phyloP scores from a whole-genome alignment of 1,140 invertebrate genomes.

The Lucilia sericata region DNA sequence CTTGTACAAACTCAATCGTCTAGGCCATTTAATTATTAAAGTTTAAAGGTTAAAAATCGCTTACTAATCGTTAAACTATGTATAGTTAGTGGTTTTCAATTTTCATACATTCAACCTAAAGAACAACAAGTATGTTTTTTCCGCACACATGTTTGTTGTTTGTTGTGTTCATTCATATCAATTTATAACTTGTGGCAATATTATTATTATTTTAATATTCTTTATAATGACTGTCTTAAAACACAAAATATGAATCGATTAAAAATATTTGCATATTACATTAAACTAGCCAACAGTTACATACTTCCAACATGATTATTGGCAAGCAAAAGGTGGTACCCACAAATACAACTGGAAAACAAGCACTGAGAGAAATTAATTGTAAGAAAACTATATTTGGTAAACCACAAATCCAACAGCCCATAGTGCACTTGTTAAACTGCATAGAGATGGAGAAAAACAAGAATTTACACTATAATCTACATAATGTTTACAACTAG shows the following conservation, averaged over 20 bases:
- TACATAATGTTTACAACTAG: neutral
- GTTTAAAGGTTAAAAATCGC: no score
- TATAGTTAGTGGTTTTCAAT: no score
- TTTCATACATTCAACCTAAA: no score
- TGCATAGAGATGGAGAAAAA: neutral
- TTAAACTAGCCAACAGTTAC: constrained; percentile 27
- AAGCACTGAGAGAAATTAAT: constrained; percentile 10
- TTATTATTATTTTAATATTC: neutral
- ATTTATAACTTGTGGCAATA: neutral
- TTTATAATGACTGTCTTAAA: neutral
- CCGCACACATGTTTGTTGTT: no score
- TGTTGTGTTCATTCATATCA: no score
- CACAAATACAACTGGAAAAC: neutral
- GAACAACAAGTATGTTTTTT: no score
- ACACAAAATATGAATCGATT: constrained; percentile 32
- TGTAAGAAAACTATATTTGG: no score
- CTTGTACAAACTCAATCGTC: no score
- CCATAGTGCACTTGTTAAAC: neutral
- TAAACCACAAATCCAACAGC: neutral
- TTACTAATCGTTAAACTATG: no score
- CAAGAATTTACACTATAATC: neutral
- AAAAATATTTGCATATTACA: constrained; percentile 44
- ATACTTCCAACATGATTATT: constrained; percentile 19
- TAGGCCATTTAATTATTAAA: no score
- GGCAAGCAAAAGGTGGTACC: neutral